These are phyloP conservation scores for Coregonus ussuriensis DNA, from an alignment of 2,797 vertebrate genomes.

Conservation along the genomic window DNA sequence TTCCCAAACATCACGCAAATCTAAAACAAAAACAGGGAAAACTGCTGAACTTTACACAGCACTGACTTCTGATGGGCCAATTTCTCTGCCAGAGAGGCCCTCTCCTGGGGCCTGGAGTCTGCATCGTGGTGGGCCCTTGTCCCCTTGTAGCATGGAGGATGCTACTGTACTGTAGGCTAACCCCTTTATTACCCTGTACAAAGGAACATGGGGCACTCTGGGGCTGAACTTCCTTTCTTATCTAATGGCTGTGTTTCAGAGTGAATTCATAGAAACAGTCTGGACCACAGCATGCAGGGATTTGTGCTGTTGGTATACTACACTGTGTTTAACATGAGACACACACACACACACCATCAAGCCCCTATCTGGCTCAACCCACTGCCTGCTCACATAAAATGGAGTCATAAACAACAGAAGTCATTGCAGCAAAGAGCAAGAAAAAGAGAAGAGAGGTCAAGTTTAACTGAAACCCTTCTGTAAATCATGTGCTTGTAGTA, in stretches of 20 bases:
- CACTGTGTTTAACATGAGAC: conserved; percentile 17
- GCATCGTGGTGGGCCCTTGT: conserved; percentile 51
- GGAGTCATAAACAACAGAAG: conserved; percentile 70
- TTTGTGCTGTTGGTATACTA: not conserved
- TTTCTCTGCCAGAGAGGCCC: conserved; percentile 40
- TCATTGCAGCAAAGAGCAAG: conserved; percentile 48
- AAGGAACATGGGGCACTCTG: not conserved
- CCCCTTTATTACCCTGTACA: conserved; percentile 19
- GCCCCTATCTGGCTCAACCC: conserved; percentile 26
- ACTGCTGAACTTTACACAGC: conserved; percentile 68
- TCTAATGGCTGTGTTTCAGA: conserved; percentile 28
- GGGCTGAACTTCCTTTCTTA: not conserved
- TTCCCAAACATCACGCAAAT: conserved; percentile 77
- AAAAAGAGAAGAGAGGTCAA: conserved; percentile 9
- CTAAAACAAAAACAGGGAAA: conserved; percentile 75
- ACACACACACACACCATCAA: conserved; percentile 24
- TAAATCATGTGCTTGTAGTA: conserved; percentile 77
- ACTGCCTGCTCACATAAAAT: conserved; percentile 59
- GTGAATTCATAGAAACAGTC: conserved; percentile 39
- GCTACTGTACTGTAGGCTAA: conserved; percentile 52
- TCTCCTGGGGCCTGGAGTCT: conserved; percentile 62
- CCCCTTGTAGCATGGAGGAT: conserved; percentile 63
- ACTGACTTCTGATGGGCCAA: conserved; percentile 74
- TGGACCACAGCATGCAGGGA: conserved; percentile 29
- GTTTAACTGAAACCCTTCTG: conserved; percentile 56